phyloP scores from a whole-genome alignment of 1,140 invertebrate genomes.

The Drosophila pseudoananassae region DNA sequence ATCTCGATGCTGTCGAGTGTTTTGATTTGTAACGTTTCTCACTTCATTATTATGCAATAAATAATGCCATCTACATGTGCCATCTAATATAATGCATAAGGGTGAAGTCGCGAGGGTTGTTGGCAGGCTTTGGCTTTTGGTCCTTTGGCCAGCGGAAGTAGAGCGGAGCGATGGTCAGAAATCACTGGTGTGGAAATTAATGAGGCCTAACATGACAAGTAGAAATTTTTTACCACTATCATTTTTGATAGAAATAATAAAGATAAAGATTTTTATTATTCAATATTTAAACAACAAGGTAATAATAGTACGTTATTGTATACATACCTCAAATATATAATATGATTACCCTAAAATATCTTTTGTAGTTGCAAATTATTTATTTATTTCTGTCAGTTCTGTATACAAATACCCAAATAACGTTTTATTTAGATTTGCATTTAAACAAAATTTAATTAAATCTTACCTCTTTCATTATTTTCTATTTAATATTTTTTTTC shows the following conservation, averaged over 20 bases:
- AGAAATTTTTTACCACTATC: conserved; percentile 22
- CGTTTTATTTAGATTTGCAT: too few relatives aligned
- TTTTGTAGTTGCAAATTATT: too few relatives aligned
- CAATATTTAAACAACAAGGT: too few relatives aligned
- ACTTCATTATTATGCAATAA: conserved; percentile 84
- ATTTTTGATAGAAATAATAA: background rate
- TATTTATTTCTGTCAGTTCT: too few relatives aligned
- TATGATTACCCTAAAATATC: too few relatives aligned
- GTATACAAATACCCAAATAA: too few relatives aligned
- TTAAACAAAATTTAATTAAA: too few relatives aligned
- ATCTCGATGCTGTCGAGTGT: conserved; percentile 81
- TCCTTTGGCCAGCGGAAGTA: conserved; percentile 50
- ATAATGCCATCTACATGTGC: conserved; percentile 69
- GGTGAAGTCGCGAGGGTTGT: conserved; percentile 39
- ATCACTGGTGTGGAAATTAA: conserved; percentile 56
- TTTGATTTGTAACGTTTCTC: conserved; percentile 84
- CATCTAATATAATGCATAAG: conserved; percentile 29
- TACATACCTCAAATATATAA: too few relatives aligned
- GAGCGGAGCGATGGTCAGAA: conserved; percentile 59
- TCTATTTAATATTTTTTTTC: too few relatives aligned
- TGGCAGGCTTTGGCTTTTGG: conserved; percentile 3
- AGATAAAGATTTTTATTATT: too few relatives aligned
- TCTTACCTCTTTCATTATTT: too few relatives aligned
- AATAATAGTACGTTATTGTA: too few relatives aligned
- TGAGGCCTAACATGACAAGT: conserved; percentile 65